A percentile compares a stretch with the other conserved stretches of the same genome.
These are phyloP conservation scores for Geococcyx californianus DNA, from an alignment of 2,113 vertebrate genomes.

Conservation along the genomic window DNA sequence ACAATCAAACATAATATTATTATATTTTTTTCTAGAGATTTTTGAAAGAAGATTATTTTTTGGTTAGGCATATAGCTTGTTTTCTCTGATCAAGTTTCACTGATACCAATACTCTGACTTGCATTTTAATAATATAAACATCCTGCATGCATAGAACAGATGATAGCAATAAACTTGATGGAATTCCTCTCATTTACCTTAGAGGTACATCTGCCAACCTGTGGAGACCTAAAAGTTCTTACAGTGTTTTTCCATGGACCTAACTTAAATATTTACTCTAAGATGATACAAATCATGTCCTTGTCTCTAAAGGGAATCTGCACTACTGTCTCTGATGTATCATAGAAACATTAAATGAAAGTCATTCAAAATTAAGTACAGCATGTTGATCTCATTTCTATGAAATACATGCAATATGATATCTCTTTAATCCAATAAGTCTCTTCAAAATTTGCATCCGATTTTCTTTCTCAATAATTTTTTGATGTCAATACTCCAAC, in stretches of 20 bases:
- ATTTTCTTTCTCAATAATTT: background rate
- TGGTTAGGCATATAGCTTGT: too few relatives aligned
- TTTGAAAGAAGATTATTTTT: too few relatives aligned
- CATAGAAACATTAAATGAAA: background rate
- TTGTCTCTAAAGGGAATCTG: background rate
- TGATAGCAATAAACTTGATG: background rate
- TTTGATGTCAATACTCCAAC: background rate
- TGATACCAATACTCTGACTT: background rate
- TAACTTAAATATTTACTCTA: background rate
- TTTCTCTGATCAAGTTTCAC: background rate
- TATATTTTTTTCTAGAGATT: too few relatives aligned
- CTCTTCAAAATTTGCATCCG: background rate
- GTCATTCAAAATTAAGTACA: background rate
- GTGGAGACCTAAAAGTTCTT: background rate
- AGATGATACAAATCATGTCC: background rate
- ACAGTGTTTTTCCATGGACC: fast-evolving
- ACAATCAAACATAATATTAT: too few relatives aligned
- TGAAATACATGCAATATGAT: background rate
- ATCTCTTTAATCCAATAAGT: background rate
- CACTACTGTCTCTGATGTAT: background rate
- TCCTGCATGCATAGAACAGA: too few relatives aligned
- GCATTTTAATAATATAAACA: background rate
- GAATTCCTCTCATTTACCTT: background rate
- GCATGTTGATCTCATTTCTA: background rate
- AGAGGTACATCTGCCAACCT: background rate